Percentiles rank a stretch among this genome's conserved stretches.
phyloP scores from a whole-genome alignment of 2,113 vertebrate species.

The Tenebrosternarchus preto region DNA sequence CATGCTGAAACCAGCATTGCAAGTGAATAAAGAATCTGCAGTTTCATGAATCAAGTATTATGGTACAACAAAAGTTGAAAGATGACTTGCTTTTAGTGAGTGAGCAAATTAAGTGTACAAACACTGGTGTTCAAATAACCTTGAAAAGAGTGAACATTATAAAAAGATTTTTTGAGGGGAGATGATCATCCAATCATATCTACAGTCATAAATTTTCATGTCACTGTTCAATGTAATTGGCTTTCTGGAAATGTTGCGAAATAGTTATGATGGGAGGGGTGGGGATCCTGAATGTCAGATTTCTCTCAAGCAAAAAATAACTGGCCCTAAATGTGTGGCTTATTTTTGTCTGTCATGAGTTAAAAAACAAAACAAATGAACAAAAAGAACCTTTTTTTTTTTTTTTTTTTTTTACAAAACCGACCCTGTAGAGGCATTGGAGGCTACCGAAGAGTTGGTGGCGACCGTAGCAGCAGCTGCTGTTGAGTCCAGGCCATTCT shows the following conservation, averaged over 20 bases:
- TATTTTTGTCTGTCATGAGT: constrained; percentile 43
- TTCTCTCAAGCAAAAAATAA: constrained; percentile 44
- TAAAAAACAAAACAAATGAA: constrained; percentile 32
- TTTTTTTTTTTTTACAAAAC: constrained; percentile 80
- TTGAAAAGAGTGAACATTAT: constrained; percentile 81
- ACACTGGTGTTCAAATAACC: constrained; percentile 82
- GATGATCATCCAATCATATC: constrained; percentile 89
- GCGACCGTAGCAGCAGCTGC: constrained; percentile 65
- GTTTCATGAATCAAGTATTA: constrained; percentile 83
- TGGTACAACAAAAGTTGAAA: constrained; percentile 84
- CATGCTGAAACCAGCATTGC: constrained; percentile 70
- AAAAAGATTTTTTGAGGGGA: constrained; percentile 68
- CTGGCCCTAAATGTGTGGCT: constrained; percentile 49
- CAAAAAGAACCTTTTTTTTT: constrained; percentile 70
- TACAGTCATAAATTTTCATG: constrained; percentile 79
- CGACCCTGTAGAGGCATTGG: constrained; percentile 52
- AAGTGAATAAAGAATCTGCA: constrained; percentile 77
- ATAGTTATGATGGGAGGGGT: constrained; percentile 67
- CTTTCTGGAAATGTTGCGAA: constrained; percentile 73
- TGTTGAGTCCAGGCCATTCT: constrained; percentile 94
- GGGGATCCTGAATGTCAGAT: constrained; percentile 29
- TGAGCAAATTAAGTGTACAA: constrained; percentile 82
- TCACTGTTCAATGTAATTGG: constrained; percentile 65
- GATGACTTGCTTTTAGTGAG: constrained; percentile 75
- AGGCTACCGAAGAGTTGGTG: constrained; percentile 65